Evolutionary conservation across 1,140 invertebrate genomes (phyloP).

Genomic region (Mizuhopecten yessoensis): DNA sequence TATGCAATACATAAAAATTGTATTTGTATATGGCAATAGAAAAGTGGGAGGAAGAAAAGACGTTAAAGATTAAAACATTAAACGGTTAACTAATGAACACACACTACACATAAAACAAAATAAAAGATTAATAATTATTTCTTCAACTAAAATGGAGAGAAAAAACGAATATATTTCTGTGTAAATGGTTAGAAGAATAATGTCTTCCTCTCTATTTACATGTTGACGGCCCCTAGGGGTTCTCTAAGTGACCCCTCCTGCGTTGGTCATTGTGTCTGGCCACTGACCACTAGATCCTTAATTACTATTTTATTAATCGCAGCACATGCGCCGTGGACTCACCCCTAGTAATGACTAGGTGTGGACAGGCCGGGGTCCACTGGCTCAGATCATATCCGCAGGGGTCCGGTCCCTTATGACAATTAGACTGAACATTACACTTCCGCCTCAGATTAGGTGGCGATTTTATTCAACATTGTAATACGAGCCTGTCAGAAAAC

Average conservation of each 20-base stretch:
- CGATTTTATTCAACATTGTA: background rate
- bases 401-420: background rate
- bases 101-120: too few species aligned
- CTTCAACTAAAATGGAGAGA: too few species aligned
- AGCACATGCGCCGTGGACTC: background rate
- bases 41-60: too few species aligned
- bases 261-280: background rate
- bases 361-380: background rate
- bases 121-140: too few species aligned
- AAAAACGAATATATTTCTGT: too few species aligned
- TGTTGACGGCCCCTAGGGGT: background rate
- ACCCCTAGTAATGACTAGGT: background rate
- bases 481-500: background rate
- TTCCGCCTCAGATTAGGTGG: background rate
- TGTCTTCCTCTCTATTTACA: background rate
- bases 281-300: background rate
- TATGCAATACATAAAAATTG: too few species aligned
- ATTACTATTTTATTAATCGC: conserved; percentile 16
- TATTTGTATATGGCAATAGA: too few species aligned
- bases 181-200: too few species aligned
- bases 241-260: background rate
- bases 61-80: too few species aligned
- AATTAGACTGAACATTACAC: conserved; percentile 25
- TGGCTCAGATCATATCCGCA: background rate
- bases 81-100: too few species aligned